These are phyloP conservation scores for Pristionchus exspectatus DNA, from an alignment of 2,888 invertebrate species.

Conservation along the genomic window DNA sequence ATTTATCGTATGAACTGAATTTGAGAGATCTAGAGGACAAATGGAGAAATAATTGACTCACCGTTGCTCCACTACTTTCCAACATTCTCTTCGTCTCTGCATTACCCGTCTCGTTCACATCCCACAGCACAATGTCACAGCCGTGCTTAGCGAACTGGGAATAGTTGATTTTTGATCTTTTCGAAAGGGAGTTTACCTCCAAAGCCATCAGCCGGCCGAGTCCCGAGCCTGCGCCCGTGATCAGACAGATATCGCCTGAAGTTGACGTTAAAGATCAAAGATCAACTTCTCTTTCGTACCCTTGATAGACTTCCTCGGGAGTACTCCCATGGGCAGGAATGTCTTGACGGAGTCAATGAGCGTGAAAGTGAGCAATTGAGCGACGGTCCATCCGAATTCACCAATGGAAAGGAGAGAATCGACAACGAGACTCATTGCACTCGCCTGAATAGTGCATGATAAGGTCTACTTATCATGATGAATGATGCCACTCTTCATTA, in stretches of 20 bases:
- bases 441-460: no score
- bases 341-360: neutral
- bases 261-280: no score
- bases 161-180: neutral
- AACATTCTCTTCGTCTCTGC: constrained; percentile 89
- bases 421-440: neutral
- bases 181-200: constrained; percentile 32
- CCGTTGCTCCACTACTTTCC: constrained; percentile 66
- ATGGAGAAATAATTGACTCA: constrained; percentile 27
- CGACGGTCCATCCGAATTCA: neutral
- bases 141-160: constrained; percentile 77
- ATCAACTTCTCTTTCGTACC: neutral
- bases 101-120: constrained; percentile 88
- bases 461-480: no score
- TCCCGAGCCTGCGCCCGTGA: constrained; percentile 92
- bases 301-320: neutral
- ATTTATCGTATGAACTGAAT: no score
- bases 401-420: neutral
- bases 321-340: neutral
- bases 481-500: no score
- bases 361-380: neutral
- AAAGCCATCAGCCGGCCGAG: constrained; percentile 85
- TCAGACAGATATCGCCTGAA: constrained; percentile 87
- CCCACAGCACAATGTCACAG: constrained; percentile 90
- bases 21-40: no score